These are phyloP conservation scores for Meriones psammophilus DNA, from an alignment of 2,797 vertebrate species.

Conservation along the genomic window DNA sequence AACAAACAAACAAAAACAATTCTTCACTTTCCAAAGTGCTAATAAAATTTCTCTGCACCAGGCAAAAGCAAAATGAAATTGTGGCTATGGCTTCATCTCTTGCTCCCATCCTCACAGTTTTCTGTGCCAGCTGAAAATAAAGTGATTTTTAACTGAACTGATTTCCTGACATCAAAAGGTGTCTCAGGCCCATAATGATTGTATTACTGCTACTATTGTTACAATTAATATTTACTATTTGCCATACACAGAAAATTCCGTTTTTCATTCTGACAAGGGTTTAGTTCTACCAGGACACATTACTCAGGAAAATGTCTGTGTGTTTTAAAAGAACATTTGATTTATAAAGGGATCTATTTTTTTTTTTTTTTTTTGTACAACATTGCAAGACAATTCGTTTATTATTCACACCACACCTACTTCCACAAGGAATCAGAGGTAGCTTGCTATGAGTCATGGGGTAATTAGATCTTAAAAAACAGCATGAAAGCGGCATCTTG, in stretches of 20 bases:
- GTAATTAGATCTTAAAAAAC: constrained; percentile 75
- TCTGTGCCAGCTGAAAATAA: neutral
- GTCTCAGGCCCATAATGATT: neutral
- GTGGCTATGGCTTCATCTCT: neutral
- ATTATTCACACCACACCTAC: constrained; percentile 75
- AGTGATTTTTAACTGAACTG: constrained; percentile 23
- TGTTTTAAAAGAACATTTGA: constrained; percentile 55
- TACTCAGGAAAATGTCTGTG: constrained; percentile 31
- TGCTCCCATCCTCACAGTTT: neutral
- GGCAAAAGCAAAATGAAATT: constrained; percentile 40
- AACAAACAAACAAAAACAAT: neutral
- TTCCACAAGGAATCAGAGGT: constrained; percentile 75
- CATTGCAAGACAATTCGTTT: constrained; percentile 76
- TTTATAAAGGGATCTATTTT: constrained; percentile 64
- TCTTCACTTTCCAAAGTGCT: neutral
- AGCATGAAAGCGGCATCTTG: constrained; percentile 58
- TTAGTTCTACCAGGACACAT: constrained; percentile 1
- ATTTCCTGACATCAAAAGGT: constrained; percentile 14
- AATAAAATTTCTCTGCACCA: neutral
- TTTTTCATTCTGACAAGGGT: constrained; percentile 54
- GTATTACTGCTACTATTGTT: neutral
- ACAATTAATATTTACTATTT: neutral
- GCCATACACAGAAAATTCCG: constrained; percentile 23
- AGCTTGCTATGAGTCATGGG: constrained; percentile 79
- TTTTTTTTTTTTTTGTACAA: constrained; percentile 61